These are phyloP conservation scores for Tetropium fuscum DNA, from an alignment of 2,888 invertebrate genomes.

Conservation along the genomic window DNA sequence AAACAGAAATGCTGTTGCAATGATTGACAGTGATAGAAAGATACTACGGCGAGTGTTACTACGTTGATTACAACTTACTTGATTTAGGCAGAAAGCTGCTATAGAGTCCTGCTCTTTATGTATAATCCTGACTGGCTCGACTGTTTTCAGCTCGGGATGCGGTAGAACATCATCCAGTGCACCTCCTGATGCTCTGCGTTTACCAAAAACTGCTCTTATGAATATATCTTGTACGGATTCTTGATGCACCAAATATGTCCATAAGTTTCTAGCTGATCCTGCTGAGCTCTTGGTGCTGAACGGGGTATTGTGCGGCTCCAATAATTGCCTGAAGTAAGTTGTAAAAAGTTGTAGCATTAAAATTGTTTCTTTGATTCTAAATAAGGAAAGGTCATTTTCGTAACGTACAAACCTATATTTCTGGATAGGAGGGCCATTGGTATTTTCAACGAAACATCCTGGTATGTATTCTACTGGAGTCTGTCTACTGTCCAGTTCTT, in stretches of 20 bases:
- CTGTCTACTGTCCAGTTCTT: constrained; percentile 82
- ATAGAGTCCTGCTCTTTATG: constrained; percentile 99
- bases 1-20: no score
- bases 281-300: constrained; percentile 82
- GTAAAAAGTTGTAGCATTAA: neutral
- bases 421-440: constrained; percentile 86
- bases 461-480: constrained; percentile 90
- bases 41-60: neutral
- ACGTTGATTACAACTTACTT: constrained; percentile 69
- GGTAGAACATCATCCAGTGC: constrained; percentile 68
- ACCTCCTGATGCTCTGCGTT: constrained; percentile 73
- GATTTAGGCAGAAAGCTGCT: constrained; percentile 96
- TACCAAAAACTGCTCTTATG: constrained; percentile 94
- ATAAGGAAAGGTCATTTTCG: neutral
- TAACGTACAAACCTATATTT: constrained; percentile 79
- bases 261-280: constrained; percentile 84
- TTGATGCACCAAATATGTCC: constrained; percentile 94
- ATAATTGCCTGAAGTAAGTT: constrained; percentile 73
- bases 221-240: constrained; percentile 94
- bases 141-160: constrained; percentile 62
- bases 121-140: constrained; percentile 93
- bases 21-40: neutral
- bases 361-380: neutral
- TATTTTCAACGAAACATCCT: constrained; percentile 87
- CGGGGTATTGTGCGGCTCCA: constrained; percentile 95